A percentile compares a stretch with the other conserved stretches of the same genome.
Evolutionary conservation across 2,888 invertebrate genomes (phyloP).

Genomic region (Cosmia trapezina): DNA sequence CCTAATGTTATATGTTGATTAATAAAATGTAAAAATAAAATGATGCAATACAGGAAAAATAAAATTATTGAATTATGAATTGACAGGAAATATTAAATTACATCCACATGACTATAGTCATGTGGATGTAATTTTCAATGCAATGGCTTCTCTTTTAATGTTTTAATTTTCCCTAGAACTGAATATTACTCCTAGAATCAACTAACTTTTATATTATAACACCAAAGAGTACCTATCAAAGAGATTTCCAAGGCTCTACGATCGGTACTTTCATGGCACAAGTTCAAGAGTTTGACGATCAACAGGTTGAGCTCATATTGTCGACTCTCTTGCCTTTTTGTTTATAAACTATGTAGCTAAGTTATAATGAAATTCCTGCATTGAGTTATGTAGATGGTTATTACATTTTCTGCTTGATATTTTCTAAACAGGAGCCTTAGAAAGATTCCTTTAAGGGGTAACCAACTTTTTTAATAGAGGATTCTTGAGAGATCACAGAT

Average conservation of each 20-base stretch:
- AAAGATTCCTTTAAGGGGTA: constrained; percentile 4
- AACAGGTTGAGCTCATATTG: constrained; percentile 28
- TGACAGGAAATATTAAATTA: not conserved
- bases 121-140: not conserved
- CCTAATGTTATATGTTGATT: not conserved
- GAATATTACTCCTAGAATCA: not conserved
- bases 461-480: not conserved
- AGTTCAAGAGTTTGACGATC: constrained; percentile 20
- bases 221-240: constrained; percentile 9
- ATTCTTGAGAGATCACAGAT: not conserved
- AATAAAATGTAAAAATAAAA: not conserved
- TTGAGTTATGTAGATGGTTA: not conserved
- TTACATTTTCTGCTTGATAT: constrained; percentile 19
- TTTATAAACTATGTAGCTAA: not conserved
- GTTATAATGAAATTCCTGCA: constrained; percentile 21
- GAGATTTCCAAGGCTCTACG: not conserved
- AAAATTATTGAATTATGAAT: no score
- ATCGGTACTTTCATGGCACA: constrained; percentile 26
- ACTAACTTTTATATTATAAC: not conserved
- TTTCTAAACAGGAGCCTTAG: not conserved
- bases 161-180: not conserved
- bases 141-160: not conserved
- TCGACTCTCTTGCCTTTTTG: not conserved
- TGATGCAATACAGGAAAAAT: not conserved
- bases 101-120: no score